Evolutionary conservation across 1,140 invertebrate genomes (phyloP).

Genomic region (Trinorchestia longiramus): DNA sequence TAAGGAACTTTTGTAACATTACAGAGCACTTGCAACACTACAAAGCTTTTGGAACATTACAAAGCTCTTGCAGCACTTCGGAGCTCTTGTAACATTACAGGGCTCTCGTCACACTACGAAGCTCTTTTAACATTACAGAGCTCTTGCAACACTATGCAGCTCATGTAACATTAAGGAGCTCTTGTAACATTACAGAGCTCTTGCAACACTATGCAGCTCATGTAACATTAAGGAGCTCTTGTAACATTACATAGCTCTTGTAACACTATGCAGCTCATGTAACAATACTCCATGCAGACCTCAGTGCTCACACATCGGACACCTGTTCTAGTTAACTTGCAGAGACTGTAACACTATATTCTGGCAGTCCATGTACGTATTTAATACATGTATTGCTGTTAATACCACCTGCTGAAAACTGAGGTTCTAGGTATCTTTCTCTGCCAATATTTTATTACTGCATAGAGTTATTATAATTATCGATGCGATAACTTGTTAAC

Average conservation of each 20-base stretch:
- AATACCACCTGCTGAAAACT: too few relatives aligned
- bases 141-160: background rate
- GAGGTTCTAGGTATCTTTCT: too few relatives aligned
- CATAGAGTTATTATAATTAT: background rate
- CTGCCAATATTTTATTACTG: too few relatives aligned
- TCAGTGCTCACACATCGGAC: too few relatives aligned
- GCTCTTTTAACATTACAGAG: too few relatives aligned
- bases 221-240: background rate
- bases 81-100: background rate
- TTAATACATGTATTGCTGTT: too few relatives aligned
- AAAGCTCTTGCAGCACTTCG: background rate
- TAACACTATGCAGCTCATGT: background rate
- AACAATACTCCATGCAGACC: too few relatives aligned
- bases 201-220: background rate
- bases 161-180: background rate
- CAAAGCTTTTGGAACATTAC: background rate
- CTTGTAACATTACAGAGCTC: background rate
- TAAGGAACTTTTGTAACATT: background rate
- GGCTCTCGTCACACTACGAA: background rate
- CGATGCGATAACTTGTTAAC: background rate
- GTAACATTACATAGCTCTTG: background rate
- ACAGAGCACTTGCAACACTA: background rate
- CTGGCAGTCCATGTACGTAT: too few relatives aligned
- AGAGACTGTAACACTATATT: too few relatives aligned
- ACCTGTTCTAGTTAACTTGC: too few relatives aligned